Base-by-base conservation (phyloP, 2,888 invertebrate genomes). In the Vanessa cardui region DNA sequence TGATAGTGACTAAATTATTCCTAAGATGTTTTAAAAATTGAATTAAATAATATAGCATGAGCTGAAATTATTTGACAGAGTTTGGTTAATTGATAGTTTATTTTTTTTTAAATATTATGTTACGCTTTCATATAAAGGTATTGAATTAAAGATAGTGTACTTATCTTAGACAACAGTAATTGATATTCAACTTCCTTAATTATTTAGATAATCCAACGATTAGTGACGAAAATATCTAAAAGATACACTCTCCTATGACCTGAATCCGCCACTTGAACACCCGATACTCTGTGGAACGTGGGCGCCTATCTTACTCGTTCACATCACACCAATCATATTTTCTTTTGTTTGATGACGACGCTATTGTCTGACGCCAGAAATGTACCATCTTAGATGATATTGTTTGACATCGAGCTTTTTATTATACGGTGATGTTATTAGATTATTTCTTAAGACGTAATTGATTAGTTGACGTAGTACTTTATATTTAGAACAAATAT, bases 311-410 rank as follows among this genome's bases (percentile, higher is more conserved):
- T 62, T 46, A 79, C 74, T 73, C 82, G 80, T 77, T 76, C 69
- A 76, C 72, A 60, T 66, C 80, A 77, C 74, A 78, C 86, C 87
- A 87, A 89, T 89, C 86, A 88, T 87, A 87, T 84, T 84, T 83
- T 77, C 83, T 78, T 82, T 89, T 90, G 90, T 90, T 90, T 89
- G 81, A 82, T 86, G 73, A 65, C 79, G 83, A 75, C 65, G 80
- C 71, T 76, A 80, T 74, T 82, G 81, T 81, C 75, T 47, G 64
- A 26, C 52, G 52, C 52, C 26, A 49, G 59, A 70, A 70, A 69
- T 61, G 61, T 62, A 69, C 71, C 64, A 47, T 16, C 64, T 65
- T 63, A 63, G 33, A 65, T 54, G 46, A 65, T 60, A 60, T 54
- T 65, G 60, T 65, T 71, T 66, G 71, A 68, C 58, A 62, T 64